Percentiles rank a stretch among this genome's conserved stretches.
phyloP scores from a whole-genome alignment of 2,797 vertebrate species.

The Lacerta agilis region DNA sequence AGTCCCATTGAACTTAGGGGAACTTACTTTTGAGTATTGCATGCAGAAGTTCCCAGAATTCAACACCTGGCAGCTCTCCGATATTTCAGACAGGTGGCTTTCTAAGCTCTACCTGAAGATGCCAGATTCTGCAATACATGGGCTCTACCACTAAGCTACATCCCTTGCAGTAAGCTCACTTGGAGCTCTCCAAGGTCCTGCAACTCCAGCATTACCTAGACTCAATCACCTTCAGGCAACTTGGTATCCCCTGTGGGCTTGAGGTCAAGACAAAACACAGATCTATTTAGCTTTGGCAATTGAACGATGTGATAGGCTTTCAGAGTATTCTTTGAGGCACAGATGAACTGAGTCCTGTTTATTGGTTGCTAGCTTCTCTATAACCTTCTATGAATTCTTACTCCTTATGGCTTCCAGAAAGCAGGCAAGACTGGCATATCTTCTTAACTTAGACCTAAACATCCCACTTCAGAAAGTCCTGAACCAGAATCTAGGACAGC shows the following conservation, averaged over 20 bases:
- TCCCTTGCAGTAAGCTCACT: not conserved
- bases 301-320: not conserved
- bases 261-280: not conserved
- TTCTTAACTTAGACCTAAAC: not conserved
- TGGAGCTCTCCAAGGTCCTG: not conserved
- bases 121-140: too few species aligned
- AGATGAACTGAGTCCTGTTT: not conserved
- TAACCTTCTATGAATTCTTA: not conserved
- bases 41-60: too few species aligned
- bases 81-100: too few species aligned
- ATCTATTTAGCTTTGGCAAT: not conserved
- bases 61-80: too few species aligned
- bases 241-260: not conserved
- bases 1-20: not conserved
- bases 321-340: not conserved
- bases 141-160: too few species aligned
- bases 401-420: not conserved
- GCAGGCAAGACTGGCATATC: not conserved
- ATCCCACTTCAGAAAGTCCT: not conserved
- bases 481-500: not conserved
- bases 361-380: not conserved
- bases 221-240: not conserved
- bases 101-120: too few species aligned
- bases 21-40: not conserved
- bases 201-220: not conserved